Evolutionary conservation across 2,113 vertebrate species (phyloP).

Genomic region (Heterochromis multidens): DNA sequence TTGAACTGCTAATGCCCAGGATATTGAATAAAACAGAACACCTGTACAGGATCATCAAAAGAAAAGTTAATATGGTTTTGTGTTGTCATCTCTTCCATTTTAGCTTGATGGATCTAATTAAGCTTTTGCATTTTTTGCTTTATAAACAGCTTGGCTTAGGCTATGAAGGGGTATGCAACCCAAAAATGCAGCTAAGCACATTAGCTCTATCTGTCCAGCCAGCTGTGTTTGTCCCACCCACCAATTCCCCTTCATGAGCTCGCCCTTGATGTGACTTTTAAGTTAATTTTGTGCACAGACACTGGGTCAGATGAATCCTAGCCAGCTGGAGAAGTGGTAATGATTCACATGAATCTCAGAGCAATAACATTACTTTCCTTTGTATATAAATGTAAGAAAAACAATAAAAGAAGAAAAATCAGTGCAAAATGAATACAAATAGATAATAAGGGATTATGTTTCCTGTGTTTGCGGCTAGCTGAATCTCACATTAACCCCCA

Average conservation of each 20-base stretch:
- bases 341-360: slow-evolving; percentile 24
- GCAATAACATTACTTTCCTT: neutral
- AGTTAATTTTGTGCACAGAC: slow-evolving; percentile 53
- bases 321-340: slow-evolving; percentile 38
- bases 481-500: neutral
- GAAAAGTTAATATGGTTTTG: neutral
- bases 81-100: slow-evolving; percentile 5
- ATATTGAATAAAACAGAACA: neutral
- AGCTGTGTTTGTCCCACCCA: slow-evolving; percentile 26
- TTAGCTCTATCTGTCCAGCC: slow-evolving; percentile 13
- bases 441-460: neutral
- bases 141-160: slow-evolving; percentile 9
- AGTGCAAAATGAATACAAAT: neutral
- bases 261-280: slow-evolving; percentile 59
- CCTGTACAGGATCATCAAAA: slow-evolving; percentile 10
- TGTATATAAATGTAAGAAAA: neutral
- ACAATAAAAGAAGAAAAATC: neutral
- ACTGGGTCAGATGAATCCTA: slow-evolving; percentile 30
- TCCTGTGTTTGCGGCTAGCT: slow-evolving; percentile 4
- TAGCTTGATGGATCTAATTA: slow-evolving; percentile 29
- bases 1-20: neutral
- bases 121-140: slow-evolving; percentile 3
- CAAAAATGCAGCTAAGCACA: slow-evolving; percentile 35
- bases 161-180: slow-evolving; percentile 7
- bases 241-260: slow-evolving; percentile 2